phyloP scores from a whole-genome alignment of 2,888 invertebrate species.

The Diogma glabrata region DNA sequence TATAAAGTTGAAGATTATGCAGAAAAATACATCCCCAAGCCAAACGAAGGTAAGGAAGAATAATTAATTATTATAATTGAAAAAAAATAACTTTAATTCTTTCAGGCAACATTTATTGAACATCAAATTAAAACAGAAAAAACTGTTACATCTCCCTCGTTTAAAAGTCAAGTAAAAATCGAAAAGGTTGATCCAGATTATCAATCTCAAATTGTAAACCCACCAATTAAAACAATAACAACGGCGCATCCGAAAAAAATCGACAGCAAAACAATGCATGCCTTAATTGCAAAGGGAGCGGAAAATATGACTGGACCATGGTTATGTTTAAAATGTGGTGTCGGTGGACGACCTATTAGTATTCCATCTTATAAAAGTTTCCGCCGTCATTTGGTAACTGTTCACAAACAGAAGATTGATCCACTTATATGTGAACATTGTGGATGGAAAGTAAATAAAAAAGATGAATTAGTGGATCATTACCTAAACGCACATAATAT shows the following conservation, averaged over 20 bases:
- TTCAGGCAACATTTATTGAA: background rate
- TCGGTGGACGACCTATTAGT: conserved; percentile 51
- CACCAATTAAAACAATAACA: conserved; percentile 10
- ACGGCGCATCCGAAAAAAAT: conserved; percentile 40
- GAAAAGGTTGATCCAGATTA: no score
- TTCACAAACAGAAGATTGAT: conserved; percentile 68
- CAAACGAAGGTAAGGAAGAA: conserved; percentile 5
- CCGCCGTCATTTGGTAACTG: conserved; percentile 68
- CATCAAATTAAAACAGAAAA: no score
- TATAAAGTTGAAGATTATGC: conserved; percentile 73
- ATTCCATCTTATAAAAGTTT: conserved; percentile 70
- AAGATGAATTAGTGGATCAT: conserved; percentile 66
- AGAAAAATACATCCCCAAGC: conserved; percentile 37
- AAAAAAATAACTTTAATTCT: background rate
- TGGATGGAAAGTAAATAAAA: conserved; percentile 61
- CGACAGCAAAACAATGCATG: conserved; percentile 49
- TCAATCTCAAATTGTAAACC: no score
- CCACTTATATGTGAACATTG: conserved; percentile 72
- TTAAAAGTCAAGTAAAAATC: conserved; percentile 12
- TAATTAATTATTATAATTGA: background rate
- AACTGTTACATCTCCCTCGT: no score
- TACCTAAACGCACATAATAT: conserved; percentile 69
- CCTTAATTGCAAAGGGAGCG: conserved; percentile 46
- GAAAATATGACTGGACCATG: conserved; percentile 63
- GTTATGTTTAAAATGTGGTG: conserved; percentile 67